These are phyloP conservation scores for Podiceps cristatus DNA, from an alignment of 2,113 vertebrate genomes.

Conservation along the genomic window DNA sequence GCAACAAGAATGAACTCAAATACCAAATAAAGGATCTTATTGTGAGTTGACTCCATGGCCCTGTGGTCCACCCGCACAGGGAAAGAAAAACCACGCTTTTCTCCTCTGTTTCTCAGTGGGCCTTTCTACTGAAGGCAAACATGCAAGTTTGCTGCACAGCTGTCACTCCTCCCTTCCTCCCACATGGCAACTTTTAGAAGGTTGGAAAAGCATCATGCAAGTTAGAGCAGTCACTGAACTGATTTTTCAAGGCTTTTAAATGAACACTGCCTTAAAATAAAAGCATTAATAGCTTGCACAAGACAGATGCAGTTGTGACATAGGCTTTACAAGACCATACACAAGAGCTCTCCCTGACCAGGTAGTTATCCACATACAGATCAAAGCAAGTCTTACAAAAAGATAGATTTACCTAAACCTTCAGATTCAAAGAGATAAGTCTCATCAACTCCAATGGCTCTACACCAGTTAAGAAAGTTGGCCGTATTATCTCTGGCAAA, in stretches of 20 bases:
- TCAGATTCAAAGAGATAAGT: constrained; percentile 97
- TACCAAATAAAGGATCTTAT: constrained; percentile 27
- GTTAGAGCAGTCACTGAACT: background rate
- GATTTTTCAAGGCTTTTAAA: background rate
- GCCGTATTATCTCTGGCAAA: constrained; percentile 98
- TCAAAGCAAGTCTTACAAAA: constrained; percentile 5
- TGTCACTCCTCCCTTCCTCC: background rate
- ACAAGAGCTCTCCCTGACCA: background rate
- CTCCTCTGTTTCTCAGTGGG: background rate
- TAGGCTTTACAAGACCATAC: background rate
- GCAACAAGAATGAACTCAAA: background rate
- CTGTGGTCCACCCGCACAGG: background rate
- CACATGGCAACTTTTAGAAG: background rate
- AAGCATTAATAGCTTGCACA: background rate
- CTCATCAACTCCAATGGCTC: constrained; percentile 89
- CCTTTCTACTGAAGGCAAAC: constrained; percentile 24
- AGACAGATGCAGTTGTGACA: background rate
- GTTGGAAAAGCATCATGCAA: background rate
- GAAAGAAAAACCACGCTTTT: background rate
- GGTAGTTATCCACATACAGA: background rate
- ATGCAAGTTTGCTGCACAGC: background rate
- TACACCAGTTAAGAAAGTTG: constrained; percentile 97
- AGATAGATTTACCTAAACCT: constrained; percentile 86
- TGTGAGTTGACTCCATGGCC: background rate
- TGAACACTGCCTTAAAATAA: background rate